Evolutionary conservation across 2,888 invertebrate species (phyloP).

Genomic region (Drosophila fungiperda): DNA sequence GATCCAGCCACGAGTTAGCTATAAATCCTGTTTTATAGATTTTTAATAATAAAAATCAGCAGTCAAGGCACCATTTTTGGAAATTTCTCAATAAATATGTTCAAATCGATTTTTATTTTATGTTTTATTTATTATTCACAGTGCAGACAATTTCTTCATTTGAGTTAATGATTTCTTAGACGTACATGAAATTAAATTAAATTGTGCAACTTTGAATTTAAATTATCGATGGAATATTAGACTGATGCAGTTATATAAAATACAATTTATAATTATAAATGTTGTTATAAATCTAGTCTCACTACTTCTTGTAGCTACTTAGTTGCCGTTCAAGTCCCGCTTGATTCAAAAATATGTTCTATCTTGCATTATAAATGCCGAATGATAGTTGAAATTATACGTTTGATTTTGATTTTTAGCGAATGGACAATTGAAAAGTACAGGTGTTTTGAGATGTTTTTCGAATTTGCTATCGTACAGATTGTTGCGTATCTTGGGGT

Average conservation of each 20-base stretch:
- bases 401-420: not conserved
- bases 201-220: not conserved
- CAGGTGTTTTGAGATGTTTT: slow-evolving; percentile 25
- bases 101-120: not conserved
- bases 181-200: not conserved
- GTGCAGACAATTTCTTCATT: not conserved
- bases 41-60: not conserved
- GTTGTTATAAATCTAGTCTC: not conserved
- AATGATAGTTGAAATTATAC: no score
- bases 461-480: slow-evolving; percentile 13
- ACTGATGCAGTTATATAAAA: not conserved
- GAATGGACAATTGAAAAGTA: slow-evolving; percentile 7
- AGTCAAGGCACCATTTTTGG: not conserved
- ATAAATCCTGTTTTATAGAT: not conserved
- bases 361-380: not conserved
- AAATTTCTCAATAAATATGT: not conserved
- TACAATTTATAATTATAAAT: not conserved
- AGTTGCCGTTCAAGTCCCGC: not conserved
- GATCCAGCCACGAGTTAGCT: not conserved
- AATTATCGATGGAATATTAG: not conserved
- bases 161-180: not conserved
- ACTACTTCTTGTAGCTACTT: not conserved
- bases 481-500: slow-evolving; percentile 25
- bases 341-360: not conserved
- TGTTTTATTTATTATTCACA: not conserved